phyloP scores from a whole-genome alignment of 2,888 invertebrate genomes.

The Amphimallon solstitiale region DNA sequence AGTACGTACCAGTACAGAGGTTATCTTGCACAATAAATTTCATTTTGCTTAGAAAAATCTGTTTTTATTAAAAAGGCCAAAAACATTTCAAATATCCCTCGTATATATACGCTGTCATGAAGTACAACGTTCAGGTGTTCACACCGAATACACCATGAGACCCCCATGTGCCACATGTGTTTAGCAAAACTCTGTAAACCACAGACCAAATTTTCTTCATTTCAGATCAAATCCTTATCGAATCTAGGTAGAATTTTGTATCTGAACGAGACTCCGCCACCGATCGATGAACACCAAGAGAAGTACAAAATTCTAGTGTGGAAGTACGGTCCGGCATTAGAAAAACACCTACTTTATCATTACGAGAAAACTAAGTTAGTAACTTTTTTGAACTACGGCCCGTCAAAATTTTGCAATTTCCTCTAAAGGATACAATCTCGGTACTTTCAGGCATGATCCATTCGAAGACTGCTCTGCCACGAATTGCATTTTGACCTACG shows the following conservation, averaged over 20 bases:
- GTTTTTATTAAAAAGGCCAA: too few relatives aligned
- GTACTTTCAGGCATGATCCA: conserved; percentile 63
- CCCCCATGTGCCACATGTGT: too few relatives aligned
- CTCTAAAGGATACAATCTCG: conserved; percentile 7
- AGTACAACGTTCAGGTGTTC: too few relatives aligned
- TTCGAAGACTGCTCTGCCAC: conserved; percentile 70
- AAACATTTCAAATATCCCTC: too few relatives aligned
- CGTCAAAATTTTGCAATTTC: background rate
- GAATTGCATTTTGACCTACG: conserved; percentile 71
- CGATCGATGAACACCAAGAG: conserved; percentile 47
- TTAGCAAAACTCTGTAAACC: too few relatives aligned
- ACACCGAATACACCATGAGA: too few relatives aligned
- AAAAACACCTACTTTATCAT: conserved; percentile 67
- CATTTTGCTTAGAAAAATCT: too few relatives aligned
- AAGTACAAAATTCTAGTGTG: conserved; percentile 69
- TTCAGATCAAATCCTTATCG: conserved; percentile 56
- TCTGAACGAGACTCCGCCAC: conserved; percentile 56
- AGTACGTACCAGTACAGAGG: too few relatives aligned
- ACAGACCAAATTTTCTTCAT: too few relatives aligned
- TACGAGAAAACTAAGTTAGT: conserved; percentile 62
- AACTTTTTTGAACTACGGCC: background rate
- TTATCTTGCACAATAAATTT: too few relatives aligned
- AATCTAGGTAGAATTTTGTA: conserved; percentile 61
- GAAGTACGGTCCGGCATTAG: conserved; percentile 68
- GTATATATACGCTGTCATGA: too few relatives aligned